Evolutionary conservation across 2,797 vertebrate genomes (phyloP).

Genomic region (Gallinago solitaria): DNA sequence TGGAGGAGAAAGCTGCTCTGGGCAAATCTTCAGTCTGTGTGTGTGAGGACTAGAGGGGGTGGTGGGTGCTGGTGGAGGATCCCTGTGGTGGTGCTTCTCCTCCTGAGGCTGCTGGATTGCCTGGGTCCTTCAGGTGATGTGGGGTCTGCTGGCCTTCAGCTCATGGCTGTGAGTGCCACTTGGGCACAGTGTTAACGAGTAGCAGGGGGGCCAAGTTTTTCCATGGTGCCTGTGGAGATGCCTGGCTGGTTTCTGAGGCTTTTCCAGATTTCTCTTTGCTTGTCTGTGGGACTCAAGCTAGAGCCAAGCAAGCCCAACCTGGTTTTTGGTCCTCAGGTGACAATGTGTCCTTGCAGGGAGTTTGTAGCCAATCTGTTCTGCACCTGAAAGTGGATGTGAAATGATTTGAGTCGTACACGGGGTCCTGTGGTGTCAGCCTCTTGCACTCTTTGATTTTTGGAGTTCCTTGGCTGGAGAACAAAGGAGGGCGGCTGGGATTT

Average conservation of each 20-base stretch:
- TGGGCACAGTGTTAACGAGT: not conserved
- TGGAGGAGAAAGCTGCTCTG: not conserved
- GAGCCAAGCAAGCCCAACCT: not conserved
- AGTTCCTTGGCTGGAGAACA: slow-evolving; percentile 41
- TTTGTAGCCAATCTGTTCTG: not conserved
- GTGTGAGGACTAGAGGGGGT: not conserved
- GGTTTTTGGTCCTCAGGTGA: not conserved
- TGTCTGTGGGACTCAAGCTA: not conserved
- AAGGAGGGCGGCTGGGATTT: not conserved
- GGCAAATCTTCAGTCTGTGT: not conserved
- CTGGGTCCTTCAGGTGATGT: not conserved
- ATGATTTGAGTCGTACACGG: not conserved
- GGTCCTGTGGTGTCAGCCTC: not conserved
- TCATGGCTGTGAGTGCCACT: fast-evolving
- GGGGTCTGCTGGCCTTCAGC: not conserved
- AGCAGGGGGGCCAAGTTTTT: not conserved
- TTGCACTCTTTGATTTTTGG: not conserved
- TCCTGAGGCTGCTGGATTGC: not conserved
- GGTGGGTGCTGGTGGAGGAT: fast-evolving
- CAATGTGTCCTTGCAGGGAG: not conserved
- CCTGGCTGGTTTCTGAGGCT: not conserved
- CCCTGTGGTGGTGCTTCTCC: not conserved
- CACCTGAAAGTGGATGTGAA: not conserved
- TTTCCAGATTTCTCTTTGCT: not conserved
- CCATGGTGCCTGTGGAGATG: fast-evolving